phyloP scores from a whole-genome alignment of 2,113 vertebrate species.

The Mirza zaza region DNA sequence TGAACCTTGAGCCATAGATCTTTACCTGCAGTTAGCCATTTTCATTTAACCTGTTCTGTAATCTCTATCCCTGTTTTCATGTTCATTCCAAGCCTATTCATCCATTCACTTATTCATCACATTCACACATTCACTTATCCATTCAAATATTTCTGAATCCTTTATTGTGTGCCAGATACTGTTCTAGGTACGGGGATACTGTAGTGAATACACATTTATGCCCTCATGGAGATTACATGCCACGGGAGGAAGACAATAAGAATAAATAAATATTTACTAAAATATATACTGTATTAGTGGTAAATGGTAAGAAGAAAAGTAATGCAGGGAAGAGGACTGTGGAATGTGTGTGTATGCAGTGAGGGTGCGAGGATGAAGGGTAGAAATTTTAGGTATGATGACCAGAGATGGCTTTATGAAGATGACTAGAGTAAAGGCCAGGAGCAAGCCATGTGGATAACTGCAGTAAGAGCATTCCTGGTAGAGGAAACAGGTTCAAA shows the following conservation, averaged over 20 bases:
- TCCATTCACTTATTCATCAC: too few relatives aligned
- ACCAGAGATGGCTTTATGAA: not conserved
- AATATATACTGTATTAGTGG: not conserved
- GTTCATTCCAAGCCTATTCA: not conserved
- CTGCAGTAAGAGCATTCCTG: not conserved
- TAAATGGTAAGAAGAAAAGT: conserved; percentile 18
- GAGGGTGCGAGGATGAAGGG: not conserved
- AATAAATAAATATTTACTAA: not conserved
- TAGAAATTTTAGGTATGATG: not conserved
- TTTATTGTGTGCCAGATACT: not conserved
- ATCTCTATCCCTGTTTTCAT: not conserved
- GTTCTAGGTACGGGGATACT: not conserved
- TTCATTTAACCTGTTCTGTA: not conserved
- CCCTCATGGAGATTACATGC: not conserved
- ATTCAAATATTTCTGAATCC: not conserved
- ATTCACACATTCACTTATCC: not conserved
- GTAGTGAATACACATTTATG: not conserved
- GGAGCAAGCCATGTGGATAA: not conserved
- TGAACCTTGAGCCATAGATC: not conserved
- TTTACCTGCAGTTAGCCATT: not conserved
- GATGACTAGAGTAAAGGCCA: not conserved
- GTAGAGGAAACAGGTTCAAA: not conserved
- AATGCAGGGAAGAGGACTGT: not conserved
- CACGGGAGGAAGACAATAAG: not conserved
- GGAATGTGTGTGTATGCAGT: not conserved